phyloP scores from a whole-genome alignment of 2,797 vertebrate species.

The Percopsis omiscomaycus region DNA sequence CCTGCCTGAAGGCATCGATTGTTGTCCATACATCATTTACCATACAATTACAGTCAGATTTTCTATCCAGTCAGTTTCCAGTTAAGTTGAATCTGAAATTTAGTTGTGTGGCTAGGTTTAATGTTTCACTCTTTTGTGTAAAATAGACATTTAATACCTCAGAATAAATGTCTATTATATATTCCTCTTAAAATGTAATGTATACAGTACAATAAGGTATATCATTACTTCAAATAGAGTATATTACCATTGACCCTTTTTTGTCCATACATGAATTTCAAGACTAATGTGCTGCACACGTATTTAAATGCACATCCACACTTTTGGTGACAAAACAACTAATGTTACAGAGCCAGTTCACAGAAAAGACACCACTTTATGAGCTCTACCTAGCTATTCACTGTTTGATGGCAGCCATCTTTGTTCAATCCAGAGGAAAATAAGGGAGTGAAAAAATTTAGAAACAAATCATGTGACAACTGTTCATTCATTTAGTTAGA shows the following conservation, averaged over 20 bases:
- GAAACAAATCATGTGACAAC: constrained; percentile 58
- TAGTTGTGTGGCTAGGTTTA: constrained; percentile 1
- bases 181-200: constrained; percentile 42
- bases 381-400: constrained; percentile 44
- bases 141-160: constrained; percentile 59
- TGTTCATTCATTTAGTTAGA: constrained; percentile 32
- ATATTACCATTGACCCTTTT: constrained; percentile 65
- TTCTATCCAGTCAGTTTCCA: not conserved
- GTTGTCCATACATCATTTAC: constrained; percentile 31
- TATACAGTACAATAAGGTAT: constrained; percentile 54
- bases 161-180: constrained; percentile 55
- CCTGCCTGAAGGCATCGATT: constrained; percentile 35
- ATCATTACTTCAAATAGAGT: constrained; percentile 58
- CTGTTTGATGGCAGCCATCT: constrained; percentile 39
- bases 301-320: constrained; percentile 45
- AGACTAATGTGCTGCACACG: constrained; percentile 34
- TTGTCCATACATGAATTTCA: constrained; percentile 50
- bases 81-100: not conserved
- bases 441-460: not conserved
- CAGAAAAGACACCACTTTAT: constrained; percentile 52
- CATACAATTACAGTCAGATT: not conserved
- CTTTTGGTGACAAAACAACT: constrained; percentile 66
- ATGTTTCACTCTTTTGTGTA: constrained; percentile 41
- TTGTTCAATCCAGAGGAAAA: constrained; percentile 21
- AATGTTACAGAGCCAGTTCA: constrained; percentile 46